Evolutionary conservation across 2,888 invertebrate genomes (phyloP).

Genomic region (Metopia argyrocephala): DNA sequence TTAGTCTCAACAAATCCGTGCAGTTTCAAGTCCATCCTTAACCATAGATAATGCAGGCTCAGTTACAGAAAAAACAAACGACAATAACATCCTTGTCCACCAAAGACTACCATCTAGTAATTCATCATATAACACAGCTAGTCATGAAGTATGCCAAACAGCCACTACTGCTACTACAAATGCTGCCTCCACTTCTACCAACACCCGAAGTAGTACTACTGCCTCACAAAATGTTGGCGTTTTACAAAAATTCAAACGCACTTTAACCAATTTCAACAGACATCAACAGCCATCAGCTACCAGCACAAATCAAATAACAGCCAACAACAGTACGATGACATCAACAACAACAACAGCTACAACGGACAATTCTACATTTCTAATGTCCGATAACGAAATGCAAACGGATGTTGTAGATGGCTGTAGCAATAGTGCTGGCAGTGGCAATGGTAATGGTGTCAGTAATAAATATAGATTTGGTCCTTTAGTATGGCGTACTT

Average conservation of each 20-base stretch:
- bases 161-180: constrained; percentile 26
- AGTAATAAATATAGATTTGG: constrained; percentile 81
- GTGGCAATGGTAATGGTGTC: neutral
- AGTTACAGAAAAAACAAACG: constrained; percentile 23
- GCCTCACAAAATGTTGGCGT: constrained; percentile 78
- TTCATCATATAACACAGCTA: constrained; percentile 57
- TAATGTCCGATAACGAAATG: constrained; percentile 53
- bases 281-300: constrained; percentile 66
- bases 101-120: constrained; percentile 58
- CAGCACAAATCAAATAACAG: constrained; percentile 44
- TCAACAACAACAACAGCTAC: constrained; percentile 31
- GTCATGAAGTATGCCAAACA: constrained; percentile 56
- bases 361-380: constrained; percentile 30
- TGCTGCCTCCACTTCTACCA: neutral
- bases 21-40: constrained; percentile 78
- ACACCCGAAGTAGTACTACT: constrained; percentile 15
- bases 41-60: constrained; percentile 68
- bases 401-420: constrained; percentile 54
- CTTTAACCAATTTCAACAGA: constrained; percentile 80
- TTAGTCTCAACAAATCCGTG: constrained; percentile 77
- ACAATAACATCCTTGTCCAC: constrained; percentile 39
- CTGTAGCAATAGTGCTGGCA: constrained; percentile 27
- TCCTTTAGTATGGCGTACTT: constrained; percentile 85
- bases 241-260: constrained; percentile 85
- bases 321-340: constrained; percentile 54